These are phyloP conservation scores for Bos indicus DNA, from an alignment of 2,113 vertebrate species.

Conservation along the genomic window DNA sequence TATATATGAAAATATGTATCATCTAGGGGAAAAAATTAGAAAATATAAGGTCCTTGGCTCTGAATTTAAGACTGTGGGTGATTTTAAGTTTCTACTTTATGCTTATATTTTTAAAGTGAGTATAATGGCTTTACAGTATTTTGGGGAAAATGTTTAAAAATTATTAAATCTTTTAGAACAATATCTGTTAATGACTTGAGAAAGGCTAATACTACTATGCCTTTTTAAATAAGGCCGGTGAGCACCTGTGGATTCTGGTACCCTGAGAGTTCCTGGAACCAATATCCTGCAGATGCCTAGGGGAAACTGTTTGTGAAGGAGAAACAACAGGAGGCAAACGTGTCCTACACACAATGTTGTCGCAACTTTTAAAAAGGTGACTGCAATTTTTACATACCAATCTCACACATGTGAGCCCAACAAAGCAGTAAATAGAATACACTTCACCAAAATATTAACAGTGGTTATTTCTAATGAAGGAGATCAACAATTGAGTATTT, in stretches of 20 bases:
- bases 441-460: background rate
- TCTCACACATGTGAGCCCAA: background rate
- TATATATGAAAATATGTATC: background rate
- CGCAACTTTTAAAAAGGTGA: background rate
- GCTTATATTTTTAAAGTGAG: background rate
- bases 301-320: background rate
- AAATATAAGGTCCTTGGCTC: background rate
- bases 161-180: background rate
- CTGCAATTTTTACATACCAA: background rate
- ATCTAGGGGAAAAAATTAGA: background rate
- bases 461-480: background rate
- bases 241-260: background rate
- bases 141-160: conserved; percentile 11
- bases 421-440: background rate
- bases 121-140: background rate
- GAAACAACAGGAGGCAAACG: background rate
- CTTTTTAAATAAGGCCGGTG: background rate
- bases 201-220: background rate
- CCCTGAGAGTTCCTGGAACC: background rate
- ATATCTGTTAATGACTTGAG: background rate
- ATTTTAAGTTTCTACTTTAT: conserved; percentile 17
- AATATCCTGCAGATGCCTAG: too few species aligned
- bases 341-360: background rate
- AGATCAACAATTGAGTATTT: background rate
- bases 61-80: background rate